phyloP scores from a whole-genome alignment of 2,888 invertebrate species.

The Caenorhabditis sp. region DNA sequence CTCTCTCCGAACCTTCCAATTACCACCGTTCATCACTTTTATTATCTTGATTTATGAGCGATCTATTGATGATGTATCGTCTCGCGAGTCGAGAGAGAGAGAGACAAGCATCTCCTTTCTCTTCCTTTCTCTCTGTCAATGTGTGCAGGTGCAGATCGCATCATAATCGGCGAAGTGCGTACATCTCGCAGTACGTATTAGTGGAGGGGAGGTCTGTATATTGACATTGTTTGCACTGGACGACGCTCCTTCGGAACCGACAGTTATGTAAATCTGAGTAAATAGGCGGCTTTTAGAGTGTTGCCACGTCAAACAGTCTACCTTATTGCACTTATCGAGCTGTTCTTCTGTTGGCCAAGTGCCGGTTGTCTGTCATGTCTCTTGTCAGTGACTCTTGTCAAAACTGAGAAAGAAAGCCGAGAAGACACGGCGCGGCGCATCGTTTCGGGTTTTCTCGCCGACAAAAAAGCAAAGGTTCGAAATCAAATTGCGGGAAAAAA shows the following conservation, averaged over 20 bases:
- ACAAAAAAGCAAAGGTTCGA: slow-evolving; percentile 25
- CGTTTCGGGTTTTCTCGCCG: slow-evolving; percentile 5
- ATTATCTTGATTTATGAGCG: slow-evolving; percentile 5
- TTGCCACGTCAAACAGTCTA: slow-evolving; percentile 18
- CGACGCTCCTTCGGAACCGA: slow-evolving; percentile 29
- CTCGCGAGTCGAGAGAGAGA: too few species aligned
- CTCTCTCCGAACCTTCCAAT: slow-evolving; percentile 17
- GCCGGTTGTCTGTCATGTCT: neutral
- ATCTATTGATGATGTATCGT: neutral
- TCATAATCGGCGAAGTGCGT: slow-evolving; percentile 32
- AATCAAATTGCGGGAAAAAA: slow-evolving; percentile 37
- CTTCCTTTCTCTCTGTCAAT: too few species aligned
- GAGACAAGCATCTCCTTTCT: slow-evolving; percentile 11
- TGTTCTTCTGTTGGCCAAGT: neutral
- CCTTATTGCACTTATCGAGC: slow-evolving; percentile 4
- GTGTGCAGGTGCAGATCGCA: slow-evolving; percentile 34
- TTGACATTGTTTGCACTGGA: slow-evolving; percentile 38
- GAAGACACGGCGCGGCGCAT: neutral
- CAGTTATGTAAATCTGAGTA: slow-evolving; percentile 41
- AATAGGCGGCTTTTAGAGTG: slow-evolving; percentile 34
- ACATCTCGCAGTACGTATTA: slow-evolving; percentile 37
- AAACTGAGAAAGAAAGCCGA: neutral
- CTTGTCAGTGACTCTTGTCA: neutral
- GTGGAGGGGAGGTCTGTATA: slow-evolving; percentile 26
- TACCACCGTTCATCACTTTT: neutral